Evolutionary conservation across 2,113 vertebrate species (phyloP), one percentile per base, ranked within the genome.

Genomic region (Brachyhypopomus gauderio): DNA sequence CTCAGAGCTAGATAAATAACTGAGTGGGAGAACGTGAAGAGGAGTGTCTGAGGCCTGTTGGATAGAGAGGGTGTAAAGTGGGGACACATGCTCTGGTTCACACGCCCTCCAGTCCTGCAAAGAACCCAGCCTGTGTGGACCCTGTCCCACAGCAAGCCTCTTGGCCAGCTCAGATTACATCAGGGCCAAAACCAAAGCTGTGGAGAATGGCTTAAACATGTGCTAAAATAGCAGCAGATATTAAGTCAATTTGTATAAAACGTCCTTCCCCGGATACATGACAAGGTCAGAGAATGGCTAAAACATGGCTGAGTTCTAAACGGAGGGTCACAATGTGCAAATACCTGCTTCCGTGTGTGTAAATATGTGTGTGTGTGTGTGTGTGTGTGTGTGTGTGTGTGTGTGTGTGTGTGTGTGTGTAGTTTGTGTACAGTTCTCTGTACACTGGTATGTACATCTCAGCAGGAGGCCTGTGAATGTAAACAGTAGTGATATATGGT

Each of bases 401-500:
- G 48, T 62, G 80, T 66, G 41, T 60, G 66, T 27, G 30, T 79
- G 34, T 76, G 59, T 56, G 69, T 71, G 48, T 25, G 34, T 30
- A 30, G 30, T 30, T 30, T 27, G 62, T 34, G 17, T 11, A 34
- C 66, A 80, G 25, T 78, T 60, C 79, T 67, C 30, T 41, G 48
- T 45, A 64, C 25, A 22, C 75, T 76, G 79, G 78, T 59, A 79
- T 83, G 76, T 56, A 70, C 78, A 56, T 77, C 41, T 23, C 73
- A 72, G 72, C 62, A 70, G 77, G 30, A 45, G 74, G 80, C 83
- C 62, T 69, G 67, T 60, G 9, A 86, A 84, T 67, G 75, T 77
- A 87, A 91, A 88, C 85, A 76, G 63, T 62, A 80, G 66, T 86
- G 79, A 88, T 88, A 79, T 82, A 83, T 75, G 69, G 60, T 67